A percentile compares a stretch with the other conserved stretches of the same genome.
Conservation (phyloP, 2,888 invertebrate genomes). For the Drosophila nr. perissopoda region DNA sequence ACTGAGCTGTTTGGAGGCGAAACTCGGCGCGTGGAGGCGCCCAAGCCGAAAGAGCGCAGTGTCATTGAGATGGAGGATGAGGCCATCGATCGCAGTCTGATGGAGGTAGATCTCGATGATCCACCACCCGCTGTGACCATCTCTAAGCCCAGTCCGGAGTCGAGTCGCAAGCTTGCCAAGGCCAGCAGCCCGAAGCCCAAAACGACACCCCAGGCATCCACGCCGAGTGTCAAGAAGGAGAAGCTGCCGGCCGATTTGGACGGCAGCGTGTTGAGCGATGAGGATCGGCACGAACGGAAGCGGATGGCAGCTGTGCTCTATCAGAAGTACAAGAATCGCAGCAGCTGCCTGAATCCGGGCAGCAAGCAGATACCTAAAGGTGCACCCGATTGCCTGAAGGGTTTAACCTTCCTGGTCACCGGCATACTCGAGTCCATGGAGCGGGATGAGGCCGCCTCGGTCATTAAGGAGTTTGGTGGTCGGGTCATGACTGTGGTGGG, state of each 20-base stretch:
- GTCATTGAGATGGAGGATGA: conserved; percentile 85
- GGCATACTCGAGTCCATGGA: conserved; percentile 96
- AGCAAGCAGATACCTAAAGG: conserved; percentile 93
- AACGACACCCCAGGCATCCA: conserved; percentile 38
- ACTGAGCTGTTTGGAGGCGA: conserved; percentile 87
- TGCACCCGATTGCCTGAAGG: conserved; percentile 89
- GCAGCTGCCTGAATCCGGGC: conserved; percentile 93
- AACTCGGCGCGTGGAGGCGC: conserved; percentile 87
- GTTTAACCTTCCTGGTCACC: conserved; percentile 91
- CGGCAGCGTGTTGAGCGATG: conserved; percentile 86
- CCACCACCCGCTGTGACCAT: conserved; percentile 21
- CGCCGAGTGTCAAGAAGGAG: conserved; percentile 56
- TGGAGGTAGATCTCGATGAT: conserved; percentile 77
- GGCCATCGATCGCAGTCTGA: conserved; percentile 87
- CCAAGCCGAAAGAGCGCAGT: conserved; percentile 71
- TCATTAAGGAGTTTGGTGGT: conserved; percentile 93
- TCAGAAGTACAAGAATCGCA: conserved; percentile 91
- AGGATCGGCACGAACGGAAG: conserved; percentile 89
- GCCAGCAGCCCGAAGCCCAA: conserved; percentile 33
- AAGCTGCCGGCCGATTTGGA: conserved; percentile 70
- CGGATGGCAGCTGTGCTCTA: conserved; percentile 89
- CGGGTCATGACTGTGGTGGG: conserved; percentile 90
- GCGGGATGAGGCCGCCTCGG: conserved; percentile 90
- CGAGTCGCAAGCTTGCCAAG: conserved; percentile 28
- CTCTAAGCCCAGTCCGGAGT: conserved; percentile 11